phyloP scores from a whole-genome alignment of 2,797 vertebrate genomes.

The Coluber constrictor region DNA sequence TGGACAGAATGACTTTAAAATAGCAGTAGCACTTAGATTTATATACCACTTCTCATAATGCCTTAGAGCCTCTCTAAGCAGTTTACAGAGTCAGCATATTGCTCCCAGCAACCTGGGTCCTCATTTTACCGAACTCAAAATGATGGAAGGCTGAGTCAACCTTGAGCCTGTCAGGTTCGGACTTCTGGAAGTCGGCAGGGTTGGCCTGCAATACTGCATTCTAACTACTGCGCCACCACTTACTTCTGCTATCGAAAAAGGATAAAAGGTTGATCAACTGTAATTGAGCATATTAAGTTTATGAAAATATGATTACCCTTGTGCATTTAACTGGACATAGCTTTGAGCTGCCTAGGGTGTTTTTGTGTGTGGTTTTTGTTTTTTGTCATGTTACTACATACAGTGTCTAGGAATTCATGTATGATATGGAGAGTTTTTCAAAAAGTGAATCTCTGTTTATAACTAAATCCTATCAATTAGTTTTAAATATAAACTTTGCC shows the following conservation, averaged over 20 bases:
- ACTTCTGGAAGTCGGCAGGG: too few species aligned
- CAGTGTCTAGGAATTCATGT: constrained; percentile 66
- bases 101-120: too few species aligned
- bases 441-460: constrained; percentile 65
- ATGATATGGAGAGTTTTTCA: constrained; percentile 56
- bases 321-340: constrained; percentile 13
- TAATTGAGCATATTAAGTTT: not conserved
- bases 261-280: not conserved
- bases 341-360: not conserved
- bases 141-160: too few species aligned
- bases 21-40: too few species aligned
- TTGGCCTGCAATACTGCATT: too few species aligned
- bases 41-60: too few species aligned
- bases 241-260: not conserved
- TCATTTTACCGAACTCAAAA: too few species aligned
- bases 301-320: not conserved
- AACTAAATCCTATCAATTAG: constrained; percentile 75
- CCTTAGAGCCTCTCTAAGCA: too few species aligned
- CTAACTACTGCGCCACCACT: too few species aligned
- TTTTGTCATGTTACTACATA: constrained; percentile 60
- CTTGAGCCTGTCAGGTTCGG: too few species aligned
- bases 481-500: constrained; percentile 73
- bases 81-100: too few species aligned
- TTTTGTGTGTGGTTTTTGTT: constrained; percentile 60
- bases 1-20: not conserved